These are phyloP conservation scores for Oryzias celebensis DNA, from an alignment of 2,113 vertebrate species.

Conservation along the genomic window DNA sequence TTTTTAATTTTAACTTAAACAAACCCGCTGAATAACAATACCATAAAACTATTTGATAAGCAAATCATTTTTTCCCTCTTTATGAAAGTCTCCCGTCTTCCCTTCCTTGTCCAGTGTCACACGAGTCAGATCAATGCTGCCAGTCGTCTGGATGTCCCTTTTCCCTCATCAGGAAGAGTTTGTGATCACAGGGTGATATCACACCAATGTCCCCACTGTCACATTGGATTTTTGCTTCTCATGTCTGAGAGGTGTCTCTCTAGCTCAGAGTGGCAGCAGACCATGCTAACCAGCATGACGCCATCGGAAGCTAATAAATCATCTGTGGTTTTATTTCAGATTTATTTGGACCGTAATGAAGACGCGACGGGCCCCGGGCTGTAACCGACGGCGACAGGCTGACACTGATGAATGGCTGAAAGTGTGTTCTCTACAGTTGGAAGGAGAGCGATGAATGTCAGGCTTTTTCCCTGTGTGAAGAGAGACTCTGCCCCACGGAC, in stretches of 20 bases:
- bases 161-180: constrained; percentile 57
- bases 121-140: constrained; percentile 40
- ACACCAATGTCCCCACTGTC: constrained; percentile 61
- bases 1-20: too few species aligned
- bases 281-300: constrained; percentile 66
- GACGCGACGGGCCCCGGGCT: constrained; percentile 67
- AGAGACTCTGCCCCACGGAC: constrained; percentile 25
- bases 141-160: constrained; percentile 38
- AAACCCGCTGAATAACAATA: too few species aligned
- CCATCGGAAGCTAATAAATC: constrained; percentile 77
- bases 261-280: constrained; percentile 54
- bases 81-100: constrained; percentile 22
- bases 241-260: constrained; percentile 56
- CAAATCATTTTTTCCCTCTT: neutral
- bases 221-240: constrained; percentile 60
- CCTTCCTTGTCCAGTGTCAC: constrained; percentile 21
- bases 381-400: constrained; percentile 71
- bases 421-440: constrained; percentile 67
- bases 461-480: constrained; percentile 32
- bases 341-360: constrained; percentile 76
- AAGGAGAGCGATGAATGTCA: constrained; percentile 67
- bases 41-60: neutral
- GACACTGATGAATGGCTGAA: constrained; percentile 79
- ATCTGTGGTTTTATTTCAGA: constrained; percentile 74
- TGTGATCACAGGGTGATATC: constrained; percentile 68